phyloP scores from a whole-genome alignment of 2,797 vertebrate species.

The Siniperca obscura region DNA sequence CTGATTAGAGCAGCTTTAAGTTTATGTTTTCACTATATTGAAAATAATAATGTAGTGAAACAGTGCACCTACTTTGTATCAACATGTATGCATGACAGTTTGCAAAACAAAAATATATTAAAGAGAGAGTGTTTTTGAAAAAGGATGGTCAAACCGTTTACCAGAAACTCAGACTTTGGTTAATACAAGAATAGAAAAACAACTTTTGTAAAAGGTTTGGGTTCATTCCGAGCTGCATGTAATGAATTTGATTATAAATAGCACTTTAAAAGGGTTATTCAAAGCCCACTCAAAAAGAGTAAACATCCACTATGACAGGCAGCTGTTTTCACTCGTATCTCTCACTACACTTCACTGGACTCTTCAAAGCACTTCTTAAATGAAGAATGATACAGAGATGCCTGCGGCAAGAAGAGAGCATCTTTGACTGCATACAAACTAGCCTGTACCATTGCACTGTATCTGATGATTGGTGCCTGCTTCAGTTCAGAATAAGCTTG shows the following conservation, averaged over 20 bases:
- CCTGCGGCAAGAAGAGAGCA: conserved; percentile 70
- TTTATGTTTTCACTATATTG: neutral
- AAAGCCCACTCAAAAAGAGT: conserved; percentile 68
- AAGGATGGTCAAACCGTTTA: conserved; percentile 10
- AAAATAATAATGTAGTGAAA: neutral
- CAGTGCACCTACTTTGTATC: neutral
- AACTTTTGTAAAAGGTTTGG: conserved; percentile 36
- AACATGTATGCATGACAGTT: neutral
- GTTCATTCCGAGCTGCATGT: conserved; percentile 50
- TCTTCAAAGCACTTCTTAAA: conserved; percentile 79
- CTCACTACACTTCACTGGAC: conserved; percentile 73
- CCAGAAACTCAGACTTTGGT: conserved; percentile 25
- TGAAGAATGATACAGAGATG: conserved; percentile 77
- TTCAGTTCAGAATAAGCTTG: conserved; percentile 59
- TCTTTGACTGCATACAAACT: conserved; percentile 76
- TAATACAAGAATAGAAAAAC: conserved; percentile 23
- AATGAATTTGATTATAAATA: conserved; percentile 71
- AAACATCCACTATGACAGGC: conserved; percentile 73
- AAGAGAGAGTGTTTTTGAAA: conserved; percentile 14
- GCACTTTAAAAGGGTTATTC: conserved; percentile 65
- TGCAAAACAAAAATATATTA: conserved; percentile 9
- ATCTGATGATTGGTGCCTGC: conserved; percentile 71
- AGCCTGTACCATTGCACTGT: conserved; percentile 59
- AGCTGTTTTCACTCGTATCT: conserved; percentile 74
- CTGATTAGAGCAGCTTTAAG: neutral